Evolutionary conservation across 2,888 invertebrate genomes (phyloP).

Genomic region (Cryptus armator): DNA sequence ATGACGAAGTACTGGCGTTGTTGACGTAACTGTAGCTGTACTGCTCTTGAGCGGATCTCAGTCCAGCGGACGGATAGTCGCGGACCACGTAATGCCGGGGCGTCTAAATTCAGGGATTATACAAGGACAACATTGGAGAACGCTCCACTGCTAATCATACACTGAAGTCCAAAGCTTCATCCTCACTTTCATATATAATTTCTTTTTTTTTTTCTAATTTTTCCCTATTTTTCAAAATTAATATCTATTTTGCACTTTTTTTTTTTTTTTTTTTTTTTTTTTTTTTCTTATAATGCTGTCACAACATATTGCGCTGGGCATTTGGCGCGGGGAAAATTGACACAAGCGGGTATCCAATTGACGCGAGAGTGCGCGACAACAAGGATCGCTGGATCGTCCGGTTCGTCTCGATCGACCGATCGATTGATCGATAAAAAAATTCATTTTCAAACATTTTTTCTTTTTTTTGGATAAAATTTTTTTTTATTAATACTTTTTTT

Average conservation of each 20-base stretch:
- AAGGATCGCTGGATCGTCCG: conserved; percentile 20
- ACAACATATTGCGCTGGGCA: conserved; percentile 39
- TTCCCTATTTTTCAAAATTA: background rate
- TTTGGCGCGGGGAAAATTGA: conserved; percentile 27
- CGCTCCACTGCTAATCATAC: conserved; percentile 63
- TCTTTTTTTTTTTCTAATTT: conserved; percentile 13
- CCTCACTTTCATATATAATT: conserved; percentile 33
- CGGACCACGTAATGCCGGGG: conserved; percentile 95
- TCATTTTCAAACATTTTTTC: background rate
- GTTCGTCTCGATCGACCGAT: conserved; percentile 34
- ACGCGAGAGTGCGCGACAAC: conserved; percentile 31
- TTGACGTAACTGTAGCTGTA: conserved; percentile 94
- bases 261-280: conserved; percentile 15
- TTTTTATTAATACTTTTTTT: too few species aligned
- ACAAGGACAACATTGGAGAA: conserved; percentile 78
- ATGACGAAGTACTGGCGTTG: conserved; percentile 86
- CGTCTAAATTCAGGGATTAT: conserved; percentile 87
- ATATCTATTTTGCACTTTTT: conserved; percentile 29
- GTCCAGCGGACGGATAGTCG: conserved; percentile 88
- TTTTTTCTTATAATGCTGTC: conserved; percentile 36
- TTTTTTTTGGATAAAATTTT: background rate
- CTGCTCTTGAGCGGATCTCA: conserved; percentile 90
- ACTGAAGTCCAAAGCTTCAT: conserved; percentile 25
- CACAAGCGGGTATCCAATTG: conserved; percentile 42
- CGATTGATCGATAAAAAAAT: background rate